These are phyloP conservation scores for Scaeva pyrastri DNA, from an alignment of 2,888 invertebrate species.

Conservation along the genomic window DNA sequence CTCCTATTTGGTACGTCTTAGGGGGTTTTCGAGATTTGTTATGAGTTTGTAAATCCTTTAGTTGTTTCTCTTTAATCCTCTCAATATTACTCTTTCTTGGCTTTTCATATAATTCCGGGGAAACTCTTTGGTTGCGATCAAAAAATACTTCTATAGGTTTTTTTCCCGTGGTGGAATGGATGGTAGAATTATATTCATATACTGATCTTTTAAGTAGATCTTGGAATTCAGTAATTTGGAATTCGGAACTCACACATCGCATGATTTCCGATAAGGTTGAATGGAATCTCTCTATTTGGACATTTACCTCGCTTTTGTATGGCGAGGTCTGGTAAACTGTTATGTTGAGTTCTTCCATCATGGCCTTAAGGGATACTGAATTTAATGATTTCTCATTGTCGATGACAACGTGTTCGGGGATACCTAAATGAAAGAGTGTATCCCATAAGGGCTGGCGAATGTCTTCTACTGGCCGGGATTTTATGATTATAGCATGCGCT, in stretches of 20 bases:
- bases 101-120: not conserved
- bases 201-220: too few relatives aligned
- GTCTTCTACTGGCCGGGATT: slow-evolving; percentile 48
- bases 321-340: not conserved
- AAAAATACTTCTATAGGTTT: not conserved
- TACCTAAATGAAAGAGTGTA: too few relatives aligned
- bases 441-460: slow-evolving; percentile 25
- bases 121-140: not conserved
- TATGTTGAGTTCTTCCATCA: slow-evolving; percentile 42
- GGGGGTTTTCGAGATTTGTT: not conserved
- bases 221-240: too few relatives aligned
- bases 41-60: not conserved
- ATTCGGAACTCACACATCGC: too few relatives aligned
- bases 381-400: slow-evolving; percentile 1
- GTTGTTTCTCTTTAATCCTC: slow-evolving; percentile 36
- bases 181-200: too few relatives aligned
- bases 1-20: not conserved
- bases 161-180: too few relatives aligned
- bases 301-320: not conserved
- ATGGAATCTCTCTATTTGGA: too few relatives aligned
- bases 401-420: too few relatives aligned
- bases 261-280: too few relatives aligned
- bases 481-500: slow-evolving; percentile 34
- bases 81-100: slow-evolving; percentile 4
- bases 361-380: slow-evolving; percentile 50